Evolutionary conservation across 2,888 invertebrate species (phyloP).

Genomic region (Lasioglossum malachurum): DNA sequence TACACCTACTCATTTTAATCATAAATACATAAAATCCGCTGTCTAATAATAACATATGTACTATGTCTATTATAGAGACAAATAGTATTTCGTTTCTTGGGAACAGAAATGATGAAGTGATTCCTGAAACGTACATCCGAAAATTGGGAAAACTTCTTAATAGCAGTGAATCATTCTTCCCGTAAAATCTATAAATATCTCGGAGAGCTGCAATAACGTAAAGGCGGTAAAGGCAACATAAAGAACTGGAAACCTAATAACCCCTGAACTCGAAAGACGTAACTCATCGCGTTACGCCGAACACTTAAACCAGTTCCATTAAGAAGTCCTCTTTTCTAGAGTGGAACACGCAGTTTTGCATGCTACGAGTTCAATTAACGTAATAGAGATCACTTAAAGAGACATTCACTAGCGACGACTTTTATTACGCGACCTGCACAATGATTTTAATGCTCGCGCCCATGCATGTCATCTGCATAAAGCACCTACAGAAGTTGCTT

Average conservation of each 20-base stretch:
- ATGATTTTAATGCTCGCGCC: slow-evolving; percentile 20
- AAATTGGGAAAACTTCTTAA: neutral
- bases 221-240: slow-evolving; percentile 46
- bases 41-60: too few species aligned
- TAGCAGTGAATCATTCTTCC: neutral
- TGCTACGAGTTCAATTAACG: slow-evolving; percentile 67
- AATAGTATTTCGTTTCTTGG: neutral
- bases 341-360: slow-evolving; percentile 66
- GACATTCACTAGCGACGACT: slow-evolving; percentile 26
- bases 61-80: neutral
- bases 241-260: slow-evolving; percentile 75
- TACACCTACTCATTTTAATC: too few species aligned
- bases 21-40: too few species aligned
- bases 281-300: slow-evolving; percentile 63
- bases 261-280: slow-evolving; percentile 70
- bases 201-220: slow-evolving; percentile 19
- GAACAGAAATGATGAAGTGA: neutral
- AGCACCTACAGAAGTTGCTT: neutral
- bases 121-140: neutral
- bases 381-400: slow-evolving; percentile 72
- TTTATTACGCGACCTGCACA: slow-evolving; percentile 17
- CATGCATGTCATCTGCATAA: neutral
- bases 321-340: slow-evolving; percentile 55
- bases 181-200: neutral
- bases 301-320: slow-evolving; percentile 72